Conservation (phyloP, 2,888 invertebrate species). For the Pasiphila rectangulata region DNA sequence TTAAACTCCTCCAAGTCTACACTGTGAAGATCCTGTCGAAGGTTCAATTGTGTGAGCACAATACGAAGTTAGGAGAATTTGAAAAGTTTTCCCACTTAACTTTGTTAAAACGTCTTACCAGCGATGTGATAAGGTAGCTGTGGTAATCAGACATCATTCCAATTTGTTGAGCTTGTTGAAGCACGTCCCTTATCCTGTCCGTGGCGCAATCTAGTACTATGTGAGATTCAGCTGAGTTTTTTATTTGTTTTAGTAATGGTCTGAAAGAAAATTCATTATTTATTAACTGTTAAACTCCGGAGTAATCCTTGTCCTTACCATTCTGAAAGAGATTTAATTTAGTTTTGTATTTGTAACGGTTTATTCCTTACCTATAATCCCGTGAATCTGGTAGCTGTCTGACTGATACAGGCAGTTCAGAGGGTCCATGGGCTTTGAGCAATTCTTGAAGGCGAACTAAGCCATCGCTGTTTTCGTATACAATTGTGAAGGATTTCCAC, state of each 20-base stretch:
- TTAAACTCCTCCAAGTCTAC: conserved; percentile 96
- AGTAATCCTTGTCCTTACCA: too few relatives aligned
- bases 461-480: conserved; percentile 97
- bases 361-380: conserved; percentile 86
- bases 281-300: neutral
- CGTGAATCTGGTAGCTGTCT: conserved; percentile 91
- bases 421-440: conserved; percentile 92
- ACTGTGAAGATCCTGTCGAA: conserved; percentile 90
- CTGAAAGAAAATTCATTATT: conserved; percentile 69
- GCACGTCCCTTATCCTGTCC: conserved; percentile 90
- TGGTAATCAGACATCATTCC: conserved; percentile 98
- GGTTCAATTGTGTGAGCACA: conserved; percentile 32
- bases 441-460: conserved; percentile 92
- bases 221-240: conserved; percentile 94
- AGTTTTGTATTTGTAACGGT: neutral
- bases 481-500: conserved; percentile 97
- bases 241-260: conserved; percentile 93
- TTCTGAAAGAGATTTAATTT: too few relatives aligned
- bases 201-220: conserved; percentile 94
- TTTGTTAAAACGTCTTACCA: conserved; percentile 81
- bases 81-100: conserved; percentile 30
- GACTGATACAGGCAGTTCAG: conserved; percentile 91
- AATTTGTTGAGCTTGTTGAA: conserved; percentile 96
- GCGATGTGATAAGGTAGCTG: conserved; percentile 94
- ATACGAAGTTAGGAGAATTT: conserved; percentile 14